phyloP scores from a whole-genome alignment of 30 jellyfish, hydroid and myxozoan genomes.

The Aurelia coerulea region DNA sequence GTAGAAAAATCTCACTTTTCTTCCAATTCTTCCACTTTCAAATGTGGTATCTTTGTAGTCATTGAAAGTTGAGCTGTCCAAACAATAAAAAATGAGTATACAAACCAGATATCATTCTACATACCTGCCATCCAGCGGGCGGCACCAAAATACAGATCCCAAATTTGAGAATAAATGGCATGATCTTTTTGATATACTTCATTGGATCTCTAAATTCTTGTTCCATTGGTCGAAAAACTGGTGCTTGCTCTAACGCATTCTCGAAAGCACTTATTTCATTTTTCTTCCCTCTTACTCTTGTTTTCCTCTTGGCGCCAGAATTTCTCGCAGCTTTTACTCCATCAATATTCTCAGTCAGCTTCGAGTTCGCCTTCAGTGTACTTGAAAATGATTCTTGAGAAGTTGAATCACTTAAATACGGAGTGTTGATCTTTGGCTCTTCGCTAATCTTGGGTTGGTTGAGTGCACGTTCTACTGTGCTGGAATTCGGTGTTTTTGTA shows the following conservation, averaged over 20 bases:
- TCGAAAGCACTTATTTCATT: conserved; percentile 34
- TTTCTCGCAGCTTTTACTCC: not conserved
- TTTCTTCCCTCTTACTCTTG: conserved; percentile 5
- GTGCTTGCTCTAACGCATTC: conserved; percentile 38
- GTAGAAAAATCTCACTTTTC: too few species aligned
- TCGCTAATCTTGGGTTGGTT: not conserved
- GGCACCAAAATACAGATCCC: conserved; percentile 78
- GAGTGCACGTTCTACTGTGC: too few species aligned
- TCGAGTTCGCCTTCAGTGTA: not conserved
- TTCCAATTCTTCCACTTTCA: too few species aligned
- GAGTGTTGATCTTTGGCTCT: not conserved
- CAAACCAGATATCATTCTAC: not conserved
- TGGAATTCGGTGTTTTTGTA: too few species aligned
- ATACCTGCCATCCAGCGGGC: conserved; percentile 87
- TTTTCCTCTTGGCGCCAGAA: not conserved
- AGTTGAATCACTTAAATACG: conserved; percentile 24
- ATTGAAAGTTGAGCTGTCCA: too few species aligned
- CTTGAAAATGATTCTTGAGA: conserved; percentile 20
- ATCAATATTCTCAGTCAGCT: not conserved
- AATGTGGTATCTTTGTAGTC: too few species aligned
- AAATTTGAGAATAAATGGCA: conserved; percentile 44
- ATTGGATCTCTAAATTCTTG: conserved; percentile 78
- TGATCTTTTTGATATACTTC: conserved; percentile 57
- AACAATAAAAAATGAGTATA: too few species aligned
- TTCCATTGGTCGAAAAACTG: conserved; percentile 76